A percentile compares a stretch with the other conserved stretches of the same genome.
Conservation (phyloP, 2,113 vertebrate genomes). For the Ptilorrhoa leucosticta region DNA sequence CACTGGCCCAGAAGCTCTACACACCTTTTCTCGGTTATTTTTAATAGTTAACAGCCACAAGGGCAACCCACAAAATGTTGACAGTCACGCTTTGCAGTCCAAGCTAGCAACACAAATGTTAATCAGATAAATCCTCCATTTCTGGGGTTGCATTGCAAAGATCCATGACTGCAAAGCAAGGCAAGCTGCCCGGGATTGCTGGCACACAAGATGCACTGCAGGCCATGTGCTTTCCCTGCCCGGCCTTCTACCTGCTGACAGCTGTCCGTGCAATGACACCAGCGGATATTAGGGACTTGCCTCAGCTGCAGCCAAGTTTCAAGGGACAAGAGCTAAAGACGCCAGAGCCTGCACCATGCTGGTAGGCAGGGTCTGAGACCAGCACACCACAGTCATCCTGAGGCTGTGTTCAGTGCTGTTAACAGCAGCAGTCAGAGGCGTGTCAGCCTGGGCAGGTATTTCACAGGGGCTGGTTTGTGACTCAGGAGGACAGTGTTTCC, state of each 20-base stretch:
- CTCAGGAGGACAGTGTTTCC: background rate
- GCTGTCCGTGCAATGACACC: background rate
- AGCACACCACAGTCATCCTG: background rate
- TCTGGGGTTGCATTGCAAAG: background rate
- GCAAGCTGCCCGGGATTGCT: background rate
- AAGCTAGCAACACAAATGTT: background rate
- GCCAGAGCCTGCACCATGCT: fast-evolving
- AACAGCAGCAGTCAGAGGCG: background rate
- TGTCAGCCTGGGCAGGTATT: background rate
- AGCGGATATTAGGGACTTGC: background rate
- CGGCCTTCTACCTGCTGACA: background rate
- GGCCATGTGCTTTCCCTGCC: background rate
- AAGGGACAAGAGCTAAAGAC: background rate
- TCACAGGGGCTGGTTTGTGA: background rate
- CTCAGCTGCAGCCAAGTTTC: background rate
- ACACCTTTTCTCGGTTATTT: background rate
- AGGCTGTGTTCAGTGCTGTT: background rate
- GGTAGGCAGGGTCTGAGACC: background rate
- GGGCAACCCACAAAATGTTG: background rate
- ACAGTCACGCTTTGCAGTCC: background rate
- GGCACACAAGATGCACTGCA: background rate
- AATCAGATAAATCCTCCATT: background rate
- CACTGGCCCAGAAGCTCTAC: background rate
- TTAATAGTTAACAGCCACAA: background rate
- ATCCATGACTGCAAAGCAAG: background rate